Evolutionary conservation across 2,797 vertebrate species (phyloP), one percentile per base, ranked within the genome.

Genomic region (Siniperca undulata): DNA sequence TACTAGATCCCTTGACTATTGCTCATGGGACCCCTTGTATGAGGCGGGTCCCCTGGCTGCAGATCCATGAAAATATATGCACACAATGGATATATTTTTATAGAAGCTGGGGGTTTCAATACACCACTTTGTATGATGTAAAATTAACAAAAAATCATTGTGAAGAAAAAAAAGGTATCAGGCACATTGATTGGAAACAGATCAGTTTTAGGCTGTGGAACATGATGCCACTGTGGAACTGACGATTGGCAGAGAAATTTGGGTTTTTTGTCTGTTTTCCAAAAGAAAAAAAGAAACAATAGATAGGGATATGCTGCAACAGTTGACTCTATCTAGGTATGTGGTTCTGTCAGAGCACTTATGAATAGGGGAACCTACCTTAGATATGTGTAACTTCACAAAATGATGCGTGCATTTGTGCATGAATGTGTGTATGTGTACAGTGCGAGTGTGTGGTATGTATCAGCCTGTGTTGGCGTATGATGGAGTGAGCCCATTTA

Each of bases 311-410:
- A 76, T 86, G 87, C 92, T 91, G 91, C 90, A 91, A 89, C 88
- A 93, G 91, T 90, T 82, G 88, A 93, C 92, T 93, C 91, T 94
- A 88, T 93, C 88, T 83, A 82, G 82, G 82, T 93, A 75, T 87
- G 90, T 93, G 93, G 92, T 95, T 94, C 91, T 94, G 93, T 95
- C 93, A 94, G 94, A 96, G 95, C 96, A 96, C 95, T 95, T 96
- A 95, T 88, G 83, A 92, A 92, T 91, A 92, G 89, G 93, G 92
- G 86, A 95, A 92, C 92, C 94, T 92, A 92, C 36, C 92, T 95
- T 94, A 90, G 93, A 94, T 92, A 92, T 88, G 92, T 95, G 89
- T 94, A 93, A 92, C 89, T 94, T 94, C 91, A 94, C 90, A 92
- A 94, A 93, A 92, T 89, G 80, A 86, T 62, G 89, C 50, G 83